These are phyloP conservation scores for Acleris holmiana DNA, from an alignment of 2,888 invertebrate genomes.

Conservation along the genomic window DNA sequence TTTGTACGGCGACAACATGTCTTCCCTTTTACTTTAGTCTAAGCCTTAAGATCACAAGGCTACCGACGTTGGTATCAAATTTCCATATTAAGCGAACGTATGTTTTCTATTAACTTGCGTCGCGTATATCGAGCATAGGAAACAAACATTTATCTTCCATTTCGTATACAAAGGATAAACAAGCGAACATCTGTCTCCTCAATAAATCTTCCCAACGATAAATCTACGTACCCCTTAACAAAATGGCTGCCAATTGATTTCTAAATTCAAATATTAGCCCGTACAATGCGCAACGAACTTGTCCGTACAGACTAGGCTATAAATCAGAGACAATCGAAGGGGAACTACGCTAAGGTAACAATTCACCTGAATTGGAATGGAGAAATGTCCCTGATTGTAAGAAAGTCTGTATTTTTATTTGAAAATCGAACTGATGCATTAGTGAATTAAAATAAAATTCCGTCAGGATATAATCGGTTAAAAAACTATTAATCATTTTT, in stretches of 20 bases:
- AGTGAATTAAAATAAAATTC: not conserved
- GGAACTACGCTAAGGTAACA: slow-evolving; percentile 2
- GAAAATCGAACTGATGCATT: not conserved
- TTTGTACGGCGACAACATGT: no score
- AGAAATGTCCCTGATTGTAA: not conserved
- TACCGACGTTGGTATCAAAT: no score
- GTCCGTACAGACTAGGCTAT: slow-evolving; percentile 25
- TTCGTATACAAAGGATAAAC: slow-evolving; percentile 4
- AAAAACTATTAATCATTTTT: no score
- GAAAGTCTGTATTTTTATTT: not conserved
- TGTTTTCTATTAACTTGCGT: no score
- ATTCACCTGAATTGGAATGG: not conserved
- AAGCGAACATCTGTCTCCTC: slow-evolving; percentile 14
- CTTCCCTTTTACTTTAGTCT: no score
- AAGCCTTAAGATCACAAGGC: no score
- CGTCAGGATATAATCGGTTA: no score
- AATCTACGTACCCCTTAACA: slow-evolving; percentile 36
- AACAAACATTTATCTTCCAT: no score
- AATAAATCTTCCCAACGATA: slow-evolving; percentile 24
- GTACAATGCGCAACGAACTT: slow-evolving; percentile 27
- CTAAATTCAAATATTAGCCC: slow-evolving; percentile 42
- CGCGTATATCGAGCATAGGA: no score
- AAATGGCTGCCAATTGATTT: slow-evolving; percentile 39
- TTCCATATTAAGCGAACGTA: no score
- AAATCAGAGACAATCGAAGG: slow-evolving; percentile 18